A percentile compares a stretch with the other conserved stretches of the same genome.
These are phyloP conservation scores for Strigops habroptila DNA, from an alignment of 2,113 vertebrate species.

Conservation along the genomic window DNA sequence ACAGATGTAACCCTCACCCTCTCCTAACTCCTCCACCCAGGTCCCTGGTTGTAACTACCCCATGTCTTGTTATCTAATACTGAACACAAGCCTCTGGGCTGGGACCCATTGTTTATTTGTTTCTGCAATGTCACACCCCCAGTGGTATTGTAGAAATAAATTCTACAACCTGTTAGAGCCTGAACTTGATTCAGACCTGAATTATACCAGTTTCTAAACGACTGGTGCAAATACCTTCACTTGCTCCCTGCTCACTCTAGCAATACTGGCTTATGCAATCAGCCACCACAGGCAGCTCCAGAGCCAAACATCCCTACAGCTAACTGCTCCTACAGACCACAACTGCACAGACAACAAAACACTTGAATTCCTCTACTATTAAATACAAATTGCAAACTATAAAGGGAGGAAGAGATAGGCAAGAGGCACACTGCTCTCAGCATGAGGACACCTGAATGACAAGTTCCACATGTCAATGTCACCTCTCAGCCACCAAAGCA, in stretches of 20 bases:
- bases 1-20: neutral
- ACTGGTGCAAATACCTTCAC: neutral
- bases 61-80: neutral
- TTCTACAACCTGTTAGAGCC: slow-evolving; percentile 49
- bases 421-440: neutral
- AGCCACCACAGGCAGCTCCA: neutral
- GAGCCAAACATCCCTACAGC: neutral
- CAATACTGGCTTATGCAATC: neutral
- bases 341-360: neutral
- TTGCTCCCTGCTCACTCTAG: neutral
- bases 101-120: neutral
- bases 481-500: neutral
- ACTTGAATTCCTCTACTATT: neutral
- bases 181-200: neutral
- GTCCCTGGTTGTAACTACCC: neutral
- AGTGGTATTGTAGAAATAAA: slow-evolving; percentile 18
- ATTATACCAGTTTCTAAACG: neutral
- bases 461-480: neutral
- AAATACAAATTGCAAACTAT: neutral
- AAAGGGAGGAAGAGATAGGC: neutral
- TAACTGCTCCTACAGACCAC: neutral
- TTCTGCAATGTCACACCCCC: slow-evolving; percentile 13
- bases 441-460: neutral
- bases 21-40: slow-evolving; percentile 24
- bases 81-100: neutral